These are phyloP conservation scores for Rhopalosiphum nymphaeae DNA, from an alignment of 2,888 invertebrate genomes.

Conservation along the genomic window DNA sequence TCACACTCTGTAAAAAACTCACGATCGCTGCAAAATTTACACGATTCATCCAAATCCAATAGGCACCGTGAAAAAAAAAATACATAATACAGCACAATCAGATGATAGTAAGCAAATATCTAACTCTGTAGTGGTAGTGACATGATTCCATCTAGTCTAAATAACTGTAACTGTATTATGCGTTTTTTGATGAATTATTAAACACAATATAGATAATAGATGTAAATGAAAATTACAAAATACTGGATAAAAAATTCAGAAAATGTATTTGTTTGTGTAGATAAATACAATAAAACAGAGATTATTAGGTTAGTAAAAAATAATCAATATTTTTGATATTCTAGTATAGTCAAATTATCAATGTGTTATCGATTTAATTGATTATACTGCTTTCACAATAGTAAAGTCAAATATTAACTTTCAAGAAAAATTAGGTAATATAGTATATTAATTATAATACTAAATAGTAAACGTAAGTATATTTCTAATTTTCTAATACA, in stretches of 20 bases:
- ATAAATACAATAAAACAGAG: background rate
- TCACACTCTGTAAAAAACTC: conserved; percentile 4
- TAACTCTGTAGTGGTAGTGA: background rate
- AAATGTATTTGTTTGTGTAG: background rate
- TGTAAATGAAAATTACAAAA: background rate
- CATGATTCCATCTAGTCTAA: background rate
- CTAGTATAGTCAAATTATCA: background rate
- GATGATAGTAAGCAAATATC: background rate
- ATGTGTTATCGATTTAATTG: too few species aligned
- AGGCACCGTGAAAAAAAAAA: background rate
- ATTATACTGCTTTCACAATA: background rate
- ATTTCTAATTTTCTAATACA: background rate
- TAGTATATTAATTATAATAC: background rate
- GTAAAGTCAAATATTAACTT: background rate
- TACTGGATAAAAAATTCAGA: background rate
- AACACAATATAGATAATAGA: background rate
- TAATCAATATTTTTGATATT: background rate
- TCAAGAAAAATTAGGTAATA: background rate
- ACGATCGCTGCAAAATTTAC: background rate
- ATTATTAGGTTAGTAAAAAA: background rate
- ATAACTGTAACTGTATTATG: background rate
- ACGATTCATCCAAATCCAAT: background rate
- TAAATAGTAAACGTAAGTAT: background rate
- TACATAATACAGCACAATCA: background rate
- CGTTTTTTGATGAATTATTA: background rate